Percentiles rank a stretch among this genome's conserved stretches.
Evolutionary conservation across 2,888 invertebrate genomes (phyloP).

Genomic region (Mactromeris polynyma): DNA sequence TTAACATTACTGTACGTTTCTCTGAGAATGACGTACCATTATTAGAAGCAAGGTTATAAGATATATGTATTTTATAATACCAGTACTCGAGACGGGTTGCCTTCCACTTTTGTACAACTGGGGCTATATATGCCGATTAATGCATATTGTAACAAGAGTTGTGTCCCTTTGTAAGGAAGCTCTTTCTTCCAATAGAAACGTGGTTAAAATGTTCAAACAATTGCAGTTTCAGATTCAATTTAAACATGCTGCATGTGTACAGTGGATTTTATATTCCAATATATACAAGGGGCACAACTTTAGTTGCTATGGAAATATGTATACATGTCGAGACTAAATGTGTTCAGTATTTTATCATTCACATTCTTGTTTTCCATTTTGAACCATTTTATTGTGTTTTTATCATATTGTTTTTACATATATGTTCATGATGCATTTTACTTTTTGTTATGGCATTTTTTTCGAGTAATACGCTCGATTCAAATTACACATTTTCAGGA

Average conservation of each 20-base stretch:
- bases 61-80: too few relatives aligned
- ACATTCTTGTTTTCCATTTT: neutral
- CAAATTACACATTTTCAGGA: too few relatives aligned
- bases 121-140: too few relatives aligned
- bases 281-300: neutral
- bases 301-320: conserved; percentile 8
- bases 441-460: neutral
- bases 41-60: too few relatives aligned
- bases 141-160: too few relatives aligned
- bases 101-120: too few relatives aligned
- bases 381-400: neutral
- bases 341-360: neutral
- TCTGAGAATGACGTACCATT: too few relatives aligned
- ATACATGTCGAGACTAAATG: conserved; percentile 13
- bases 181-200: neutral
- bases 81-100: too few relatives aligned
- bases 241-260: neutral
- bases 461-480: too few relatives aligned
- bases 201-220: neutral
- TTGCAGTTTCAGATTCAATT: neutral
- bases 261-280: neutral
- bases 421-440: neutral
- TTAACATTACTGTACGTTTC: too few relatives aligned
- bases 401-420: neutral
- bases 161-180: neutral